These are phyloP conservation scores for Urocyon cinereoargenteus DNA, from an alignment of 2,797 vertebrate species.

Conservation along the genomic window DNA sequence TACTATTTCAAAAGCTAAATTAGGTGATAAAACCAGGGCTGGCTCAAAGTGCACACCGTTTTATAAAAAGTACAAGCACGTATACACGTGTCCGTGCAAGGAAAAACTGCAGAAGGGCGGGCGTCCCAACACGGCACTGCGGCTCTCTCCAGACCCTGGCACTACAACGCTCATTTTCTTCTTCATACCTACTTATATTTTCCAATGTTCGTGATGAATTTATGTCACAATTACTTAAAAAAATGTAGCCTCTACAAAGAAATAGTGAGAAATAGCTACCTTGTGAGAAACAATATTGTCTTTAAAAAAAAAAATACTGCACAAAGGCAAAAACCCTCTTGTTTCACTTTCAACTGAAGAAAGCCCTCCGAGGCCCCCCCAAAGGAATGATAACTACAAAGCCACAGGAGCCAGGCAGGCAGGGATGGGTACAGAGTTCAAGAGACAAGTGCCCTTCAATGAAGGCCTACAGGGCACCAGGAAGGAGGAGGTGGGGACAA, in stretches of 20 bases:
- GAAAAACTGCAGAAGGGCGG: too few species aligned
- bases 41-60: not conserved
- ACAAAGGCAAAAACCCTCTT: not conserved
- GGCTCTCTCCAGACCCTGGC: not conserved
- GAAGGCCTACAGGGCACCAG: not conserved
- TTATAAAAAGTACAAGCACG: not conserved
- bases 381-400: too few species aligned
- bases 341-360: not conserved
- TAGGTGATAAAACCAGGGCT: not conserved
- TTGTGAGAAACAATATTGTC: not conserved
- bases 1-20: not conserved
- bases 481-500: not conserved
- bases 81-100: accelerated
- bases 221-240: not conserved
- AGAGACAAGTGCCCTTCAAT: accelerated
- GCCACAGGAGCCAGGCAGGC: too few species aligned
- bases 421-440: not conserved
- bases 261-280: not conserved
- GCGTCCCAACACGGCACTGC: accelerated
- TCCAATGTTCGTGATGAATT: not conserved
- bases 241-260: not conserved
- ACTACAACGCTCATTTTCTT: not conserved
- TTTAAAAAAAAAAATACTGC: not conserved
- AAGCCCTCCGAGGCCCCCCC: not conserved
- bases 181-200: not conserved